Percentiles rank a stretch among this genome's conserved stretches.
Conservation (phyloP, 2,888 invertebrate genomes). For the Zeuzera pyrina region DNA sequence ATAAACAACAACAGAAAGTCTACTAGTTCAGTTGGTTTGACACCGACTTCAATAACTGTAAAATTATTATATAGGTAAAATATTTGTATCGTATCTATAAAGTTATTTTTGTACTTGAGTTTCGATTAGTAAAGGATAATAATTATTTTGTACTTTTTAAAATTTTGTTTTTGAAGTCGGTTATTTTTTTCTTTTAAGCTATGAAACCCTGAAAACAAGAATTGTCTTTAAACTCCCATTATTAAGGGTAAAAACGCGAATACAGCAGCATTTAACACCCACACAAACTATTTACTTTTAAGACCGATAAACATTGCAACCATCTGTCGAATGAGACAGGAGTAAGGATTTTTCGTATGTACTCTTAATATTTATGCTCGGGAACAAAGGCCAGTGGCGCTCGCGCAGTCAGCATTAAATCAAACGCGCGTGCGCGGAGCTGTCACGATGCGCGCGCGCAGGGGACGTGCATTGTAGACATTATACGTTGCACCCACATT, state of each 20-base stretch:
- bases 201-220: background rate
- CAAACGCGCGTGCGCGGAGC: conserved; percentile 32
- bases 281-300: conserved; percentile 2
- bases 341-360: background rate
- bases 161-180: too few species aligned
- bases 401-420: conserved; percentile 21
- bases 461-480: conserved; percentile 2
- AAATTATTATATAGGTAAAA: too few species aligned
- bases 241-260: background rate
- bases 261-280: too few species aligned
- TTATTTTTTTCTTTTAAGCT: too few species aligned
- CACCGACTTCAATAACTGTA: too few species aligned
- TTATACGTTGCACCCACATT: too few species aligned
- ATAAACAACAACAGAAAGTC: too few species aligned
- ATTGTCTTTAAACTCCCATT: background rate
- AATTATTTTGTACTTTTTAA: background rate
- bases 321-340: conserved; percentile 3
- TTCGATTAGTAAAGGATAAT: too few species aligned
- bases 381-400: conserved; percentile 25
- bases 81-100: too few species aligned
- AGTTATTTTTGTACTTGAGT: too few species aligned
- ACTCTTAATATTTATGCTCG: background rate
- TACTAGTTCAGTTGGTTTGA: too few species aligned
- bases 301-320: conserved; percentile 5
- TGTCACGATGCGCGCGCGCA: conserved; percentile 20